Percentiles rank a stretch among this genome's conserved stretches.
Conservation (phyloP, 2,113 vertebrate genomes). For the Brienomyrus longianalis region DNA sequence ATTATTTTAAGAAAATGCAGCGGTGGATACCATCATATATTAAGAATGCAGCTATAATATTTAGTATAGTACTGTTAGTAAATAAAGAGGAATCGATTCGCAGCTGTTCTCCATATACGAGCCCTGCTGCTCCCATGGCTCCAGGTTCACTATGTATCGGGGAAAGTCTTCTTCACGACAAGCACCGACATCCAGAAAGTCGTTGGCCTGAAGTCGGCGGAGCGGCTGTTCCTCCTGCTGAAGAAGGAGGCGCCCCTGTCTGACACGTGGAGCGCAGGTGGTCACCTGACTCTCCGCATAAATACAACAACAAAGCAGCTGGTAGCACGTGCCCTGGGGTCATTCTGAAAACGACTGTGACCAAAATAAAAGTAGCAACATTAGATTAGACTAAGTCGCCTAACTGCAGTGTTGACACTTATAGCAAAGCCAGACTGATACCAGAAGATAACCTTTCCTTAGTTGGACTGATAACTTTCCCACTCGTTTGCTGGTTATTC, state of each 20-base stretch:
- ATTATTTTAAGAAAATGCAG: not conserved
- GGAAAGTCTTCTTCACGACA: slow-evolving; percentile 83
- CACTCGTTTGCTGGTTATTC: not conserved
- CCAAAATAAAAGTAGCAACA: not conserved
- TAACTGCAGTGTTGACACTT: not conserved
- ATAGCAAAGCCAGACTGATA: not conserved
- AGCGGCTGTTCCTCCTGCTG: slow-evolving; percentile 77
- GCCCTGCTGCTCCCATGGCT: slow-evolving; percentile 29
- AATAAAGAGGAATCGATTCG: not conserved
- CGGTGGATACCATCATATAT: not conserved
- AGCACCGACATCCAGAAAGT: slow-evolving; percentile 46
- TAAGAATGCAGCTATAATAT: not conserved
- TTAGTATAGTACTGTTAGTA: not conserved
- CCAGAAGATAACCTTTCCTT: not conserved
- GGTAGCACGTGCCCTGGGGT: not conserved
- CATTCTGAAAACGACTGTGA: not conserved
- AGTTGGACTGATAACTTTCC: not conserved
- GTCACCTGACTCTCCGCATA: not conserved
- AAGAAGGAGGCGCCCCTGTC: slow-evolving; percentile 54
- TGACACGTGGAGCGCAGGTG: slow-evolving; percentile 52
- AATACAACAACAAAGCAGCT: not conserved
- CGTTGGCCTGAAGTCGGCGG: slow-evolving; percentile 71
- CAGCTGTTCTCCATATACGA: not conserved
- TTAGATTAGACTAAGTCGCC: not conserved
- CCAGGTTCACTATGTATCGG: slow-evolving; percentile 71